A percentile compares a stretch with the other conserved stretches of the same genome.
Conservation (phyloP, 2,888 invertebrate species). For the Scrobipalpa atriplicella region DNA sequence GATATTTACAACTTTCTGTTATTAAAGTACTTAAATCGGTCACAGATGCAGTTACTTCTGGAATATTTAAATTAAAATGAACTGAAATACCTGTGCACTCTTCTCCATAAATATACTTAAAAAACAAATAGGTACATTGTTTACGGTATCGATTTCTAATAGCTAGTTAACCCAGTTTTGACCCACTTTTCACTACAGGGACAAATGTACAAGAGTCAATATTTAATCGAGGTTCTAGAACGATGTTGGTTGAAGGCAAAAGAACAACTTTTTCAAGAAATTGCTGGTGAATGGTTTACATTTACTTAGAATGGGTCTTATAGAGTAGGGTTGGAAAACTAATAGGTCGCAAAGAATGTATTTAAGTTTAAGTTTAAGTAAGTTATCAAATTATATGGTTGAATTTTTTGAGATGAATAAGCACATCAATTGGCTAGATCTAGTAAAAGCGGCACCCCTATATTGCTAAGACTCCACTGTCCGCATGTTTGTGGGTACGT, state of each 20-base stretch:
- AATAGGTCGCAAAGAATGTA: background rate
- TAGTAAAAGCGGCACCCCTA: too few relatives aligned
- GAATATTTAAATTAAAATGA: too few relatives aligned
- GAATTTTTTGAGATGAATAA: too few relatives aligned
- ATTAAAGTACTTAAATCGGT: too few relatives aligned
- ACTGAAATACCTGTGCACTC: background rate
- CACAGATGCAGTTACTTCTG: too few relatives aligned
- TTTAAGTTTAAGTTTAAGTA: constrained; percentile 1
- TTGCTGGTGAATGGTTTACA: background rate
- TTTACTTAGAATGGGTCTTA: background rate
- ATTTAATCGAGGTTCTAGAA: constrained; percentile 4
- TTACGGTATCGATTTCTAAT: constrained; percentile 1
- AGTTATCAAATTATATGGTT: background rate
- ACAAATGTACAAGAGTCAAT: constrained; percentile 9
- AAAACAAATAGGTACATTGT: background rate
- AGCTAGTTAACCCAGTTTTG: constrained; percentile 10
- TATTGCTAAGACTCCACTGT: too few relatives aligned
- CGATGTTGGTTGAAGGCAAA: background rate
- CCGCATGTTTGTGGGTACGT: too few relatives aligned
- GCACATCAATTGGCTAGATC: too few relatives aligned
- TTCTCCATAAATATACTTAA: background rate
- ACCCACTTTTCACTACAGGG: constrained; percentile 7
- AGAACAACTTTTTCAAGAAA: background rate
- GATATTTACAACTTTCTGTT: too few relatives aligned
- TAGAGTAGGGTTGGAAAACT: background rate